These are phyloP conservation scores for Balanococcus diminutus DNA, from an alignment of 2,888 invertebrate genomes.

Conservation along the genomic window DNA sequence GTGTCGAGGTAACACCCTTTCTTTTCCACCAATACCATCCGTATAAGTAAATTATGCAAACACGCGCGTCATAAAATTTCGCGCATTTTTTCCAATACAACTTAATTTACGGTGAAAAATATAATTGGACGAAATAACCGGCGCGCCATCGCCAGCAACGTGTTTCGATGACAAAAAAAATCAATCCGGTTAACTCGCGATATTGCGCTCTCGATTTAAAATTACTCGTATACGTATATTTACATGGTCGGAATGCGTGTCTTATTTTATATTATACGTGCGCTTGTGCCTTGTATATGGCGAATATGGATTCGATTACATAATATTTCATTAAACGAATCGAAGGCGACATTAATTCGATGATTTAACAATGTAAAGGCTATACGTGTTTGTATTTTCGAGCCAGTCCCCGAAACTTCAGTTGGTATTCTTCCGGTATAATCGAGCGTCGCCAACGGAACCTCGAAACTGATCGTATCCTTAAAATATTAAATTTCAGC, in stretches of 20 bases:
- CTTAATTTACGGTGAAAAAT: not conserved
- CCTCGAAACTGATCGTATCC: conserved; percentile 18
- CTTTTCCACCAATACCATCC: not conserved
- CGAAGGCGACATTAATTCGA: conserved; percentile 10
- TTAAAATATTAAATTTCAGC: not conserved
- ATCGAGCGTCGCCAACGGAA: not conserved
- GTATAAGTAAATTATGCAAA: conserved; percentile 4
- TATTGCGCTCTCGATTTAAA: conserved; percentile 2
- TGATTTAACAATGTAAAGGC: conserved; percentile 19
- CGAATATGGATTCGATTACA: not conserved
- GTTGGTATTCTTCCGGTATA: not conserved
- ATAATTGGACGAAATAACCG: not conserved
- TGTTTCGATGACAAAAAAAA: not conserved
- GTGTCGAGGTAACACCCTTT: not conserved
- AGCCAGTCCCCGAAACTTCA: not conserved
- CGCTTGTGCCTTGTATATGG: not conserved
- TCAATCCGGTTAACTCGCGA: conserved; percentile 4
- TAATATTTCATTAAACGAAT: conserved; percentile 13
- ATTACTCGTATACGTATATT: not conserved
- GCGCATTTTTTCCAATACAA: not conserved
- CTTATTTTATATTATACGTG: not conserved
- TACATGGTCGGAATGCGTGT: not conserved
- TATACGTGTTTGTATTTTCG: not conserved
- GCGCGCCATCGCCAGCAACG: not conserved
- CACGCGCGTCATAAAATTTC: not conserved